Percentiles rank a stretch among this genome's conserved stretches.
Conservation (phyloP, 2,797 vertebrate genomes). For the Argentina silus region DNA sequence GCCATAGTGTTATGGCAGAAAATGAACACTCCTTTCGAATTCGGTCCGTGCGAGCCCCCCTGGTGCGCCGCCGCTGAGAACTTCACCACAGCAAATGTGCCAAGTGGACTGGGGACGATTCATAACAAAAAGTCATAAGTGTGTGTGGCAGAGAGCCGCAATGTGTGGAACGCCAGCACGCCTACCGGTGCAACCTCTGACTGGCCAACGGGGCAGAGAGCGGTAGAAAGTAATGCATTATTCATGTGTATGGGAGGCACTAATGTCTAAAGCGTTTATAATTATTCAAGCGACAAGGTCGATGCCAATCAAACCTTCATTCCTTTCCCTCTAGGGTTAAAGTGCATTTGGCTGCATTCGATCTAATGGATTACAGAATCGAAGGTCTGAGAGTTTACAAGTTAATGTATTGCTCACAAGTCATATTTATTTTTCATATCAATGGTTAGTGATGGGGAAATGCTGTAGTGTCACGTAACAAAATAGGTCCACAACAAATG, state of each 20-base stretch:
- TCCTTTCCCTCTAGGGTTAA: slow-evolving; percentile 27
- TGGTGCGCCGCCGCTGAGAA: not conserved
- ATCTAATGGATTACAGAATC: slow-evolving; percentile 48
- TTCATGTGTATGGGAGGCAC: slow-evolving; percentile 71
- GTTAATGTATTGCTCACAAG: no score
- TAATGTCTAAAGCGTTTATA: slow-evolving; percentile 71
- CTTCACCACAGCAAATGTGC: slow-evolving; percentile 8
- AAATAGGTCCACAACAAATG: no score
- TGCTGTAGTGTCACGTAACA: no score
- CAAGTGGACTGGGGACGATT: slow-evolving; percentile 7
- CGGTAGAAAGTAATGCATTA: slow-evolving; percentile 63
- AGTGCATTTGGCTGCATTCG: slow-evolving; percentile 45
- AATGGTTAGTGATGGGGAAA: no score
- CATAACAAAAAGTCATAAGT: slow-evolving; percentile 27
- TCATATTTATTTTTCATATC: no score
- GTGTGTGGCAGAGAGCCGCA: slow-evolving; percentile 3
- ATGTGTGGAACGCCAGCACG: slow-evolving; percentile 21
- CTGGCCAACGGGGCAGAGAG: not conserved
- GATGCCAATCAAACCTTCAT: slow-evolving; percentile 68
- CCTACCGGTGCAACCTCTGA: slow-evolving; percentile 37
- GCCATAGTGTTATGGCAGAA: no score
- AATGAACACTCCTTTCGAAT: no score
- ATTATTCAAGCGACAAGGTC: slow-evolving; percentile 71
- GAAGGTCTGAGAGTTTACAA: not conserved
- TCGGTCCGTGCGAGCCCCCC: not conserved